Evolutionary conservation across 2,113 vertebrate species (phyloP).

Genomic region (Epinephelus moara): DNA sequence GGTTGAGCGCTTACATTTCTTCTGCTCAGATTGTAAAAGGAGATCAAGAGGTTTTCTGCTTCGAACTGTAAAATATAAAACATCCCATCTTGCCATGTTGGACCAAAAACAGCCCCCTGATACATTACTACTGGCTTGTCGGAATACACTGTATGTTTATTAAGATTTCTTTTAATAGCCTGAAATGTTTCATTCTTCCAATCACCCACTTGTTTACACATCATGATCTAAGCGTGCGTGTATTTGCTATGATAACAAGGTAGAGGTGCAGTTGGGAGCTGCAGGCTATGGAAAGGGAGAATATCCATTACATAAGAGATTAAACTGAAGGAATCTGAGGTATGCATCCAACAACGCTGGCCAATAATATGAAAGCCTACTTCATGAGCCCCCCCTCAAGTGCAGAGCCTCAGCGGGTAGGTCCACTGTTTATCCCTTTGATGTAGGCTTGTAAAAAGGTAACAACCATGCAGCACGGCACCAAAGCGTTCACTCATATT

Average conservation of each 20-base stretch:
- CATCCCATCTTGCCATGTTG: conserved; percentile 28
- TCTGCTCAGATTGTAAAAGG: conserved; percentile 26
- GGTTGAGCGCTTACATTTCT: conserved; percentile 2
- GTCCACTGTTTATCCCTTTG: conserved; percentile 66
- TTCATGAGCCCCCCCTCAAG: conserved; percentile 48
- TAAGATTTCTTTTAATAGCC: conserved; percentile 48
- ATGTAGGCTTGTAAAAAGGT: conserved; percentile 64
- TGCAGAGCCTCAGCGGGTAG: conserved; percentile 44
- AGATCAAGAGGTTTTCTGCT: conserved; percentile 28
- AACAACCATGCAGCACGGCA: conserved; percentile 53
- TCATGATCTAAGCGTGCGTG: conserved; percentile 38
- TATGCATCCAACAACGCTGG: conserved; percentile 75
- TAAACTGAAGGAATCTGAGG: conserved; percentile 81
- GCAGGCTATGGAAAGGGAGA: conserved; percentile 70
- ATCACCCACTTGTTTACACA: conserved; percentile 40
- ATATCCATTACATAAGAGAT: conserved; percentile 84
- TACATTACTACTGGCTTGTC: neutral
- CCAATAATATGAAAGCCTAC: conserved; percentile 73
- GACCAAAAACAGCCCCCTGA: neutral
- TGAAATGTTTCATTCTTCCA: conserved; percentile 42
- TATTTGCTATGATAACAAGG: conserved; percentile 65
- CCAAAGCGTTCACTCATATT: conserved; percentile 39
- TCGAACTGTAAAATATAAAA: conserved; percentile 17
- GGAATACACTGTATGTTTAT: conserved; percentile 1
- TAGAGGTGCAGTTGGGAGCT: conserved; percentile 53